phyloP scores from a whole-genome alignment of 2,888 invertebrate genomes.

The Chromoteleia sp. region DNA sequence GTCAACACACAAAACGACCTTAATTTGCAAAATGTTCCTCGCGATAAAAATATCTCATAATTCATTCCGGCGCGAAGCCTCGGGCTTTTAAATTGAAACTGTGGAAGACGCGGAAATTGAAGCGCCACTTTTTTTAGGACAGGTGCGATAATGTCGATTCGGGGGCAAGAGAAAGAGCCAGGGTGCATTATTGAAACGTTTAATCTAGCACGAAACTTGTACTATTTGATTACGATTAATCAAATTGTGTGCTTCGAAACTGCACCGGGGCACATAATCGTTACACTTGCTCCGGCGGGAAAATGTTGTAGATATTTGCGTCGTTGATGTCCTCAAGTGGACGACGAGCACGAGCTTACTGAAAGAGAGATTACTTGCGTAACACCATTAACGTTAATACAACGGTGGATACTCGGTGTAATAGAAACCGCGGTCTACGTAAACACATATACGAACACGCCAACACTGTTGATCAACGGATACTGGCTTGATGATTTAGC shows the following conservation, averaged over 20 bases:
- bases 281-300: slow-evolving; percentile 50
- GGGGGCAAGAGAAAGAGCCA: not conserved
- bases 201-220: slow-evolving; percentile 26
- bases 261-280: slow-evolving; percentile 43
- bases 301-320: slow-evolving; percentile 61
- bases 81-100: slow-evolving; percentile 29
- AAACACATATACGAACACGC: slow-evolving; percentile 29
- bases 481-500: slow-evolving; percentile 50
- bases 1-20: slow-evolving; percentile 39
- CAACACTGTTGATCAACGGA: slow-evolving; percentile 47
- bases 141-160: slow-evolving; percentile 12
- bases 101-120: slow-evolving; percentile 34
- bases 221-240: slow-evolving; percentile 51
- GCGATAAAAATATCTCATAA: slow-evolving; percentile 47
- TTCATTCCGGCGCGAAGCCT: slow-evolving; percentile 24
- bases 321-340: slow-evolving; percentile 66
- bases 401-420: slow-evolving; percentile 57
- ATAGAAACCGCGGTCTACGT: slow-evolving; percentile 54
- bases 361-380: slow-evolving; percentile 67
- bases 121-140: slow-evolving; percentile 18
- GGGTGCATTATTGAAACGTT: slow-evolving; percentile 31
- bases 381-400: slow-evolving; percentile 69
- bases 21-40: slow-evolving; percentile 42
- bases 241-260: slow-evolving; percentile 41
- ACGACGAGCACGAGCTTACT: slow-evolving; percentile 56